These are phyloP conservation scores for Elysia crispata DNA, from an alignment of 2,888 invertebrate genomes.

Conservation along the genomic window DNA sequence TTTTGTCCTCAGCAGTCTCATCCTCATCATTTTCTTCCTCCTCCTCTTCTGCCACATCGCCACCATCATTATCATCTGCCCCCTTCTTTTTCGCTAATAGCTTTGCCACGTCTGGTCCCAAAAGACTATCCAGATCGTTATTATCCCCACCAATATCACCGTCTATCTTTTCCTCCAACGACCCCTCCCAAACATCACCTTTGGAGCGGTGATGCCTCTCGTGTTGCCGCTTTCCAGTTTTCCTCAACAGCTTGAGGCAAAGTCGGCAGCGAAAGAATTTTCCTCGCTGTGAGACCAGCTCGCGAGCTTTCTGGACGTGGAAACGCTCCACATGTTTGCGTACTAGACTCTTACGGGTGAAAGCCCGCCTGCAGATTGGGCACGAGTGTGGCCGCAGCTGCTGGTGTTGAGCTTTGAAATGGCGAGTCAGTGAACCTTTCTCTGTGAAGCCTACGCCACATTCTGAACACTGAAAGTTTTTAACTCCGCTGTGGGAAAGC, in stretches of 20 bases:
- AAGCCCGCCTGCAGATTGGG: constrained; percentile 24
- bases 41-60: neutral
- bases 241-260: constrained; percentile 26
- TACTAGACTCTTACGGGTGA: constrained; percentile 34
- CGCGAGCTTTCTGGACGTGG: constrained; percentile 18
- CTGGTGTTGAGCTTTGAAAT: constrained; percentile 40
- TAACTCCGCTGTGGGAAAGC: constrained; percentile 40
- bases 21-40: neutral
- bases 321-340: constrained; percentile 39
- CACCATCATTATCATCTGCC: neutral
- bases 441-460: constrained; percentile 45
- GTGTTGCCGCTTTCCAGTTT: constrained; percentile 26
- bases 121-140: neutral
- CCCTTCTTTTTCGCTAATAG: neutral
- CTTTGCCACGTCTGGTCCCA: neutral
- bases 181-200: constrained; percentile 37
- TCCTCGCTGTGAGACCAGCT: neutral
- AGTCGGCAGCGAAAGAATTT: constrained; percentile 38
- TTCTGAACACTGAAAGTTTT: constrained; percentile 23
- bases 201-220: neutral
- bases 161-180: no score
- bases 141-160: no score
- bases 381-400: constrained; percentile 38
- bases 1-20: constrained; percentile 6
- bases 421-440: constrained; percentile 46